These are phyloP conservation scores for Cyphomyrmex costatus DNA, from an alignment of 1,140 invertebrate species.

Conservation along the genomic window DNA sequence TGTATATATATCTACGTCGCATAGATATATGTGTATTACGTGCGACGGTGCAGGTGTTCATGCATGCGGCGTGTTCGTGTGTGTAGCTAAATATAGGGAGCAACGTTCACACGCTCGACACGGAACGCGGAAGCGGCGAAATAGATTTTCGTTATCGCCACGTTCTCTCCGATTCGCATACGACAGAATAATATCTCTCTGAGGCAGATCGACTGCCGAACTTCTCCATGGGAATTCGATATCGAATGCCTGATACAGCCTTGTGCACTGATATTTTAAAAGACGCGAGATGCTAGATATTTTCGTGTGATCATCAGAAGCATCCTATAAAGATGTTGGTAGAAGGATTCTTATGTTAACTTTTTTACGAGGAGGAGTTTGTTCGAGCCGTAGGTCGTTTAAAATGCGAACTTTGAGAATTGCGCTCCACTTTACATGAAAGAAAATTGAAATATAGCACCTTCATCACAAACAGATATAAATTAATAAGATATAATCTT, in stretches of 20 bases:
- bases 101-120: slow-evolving; percentile 70
- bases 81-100: slow-evolving; percentile 55
- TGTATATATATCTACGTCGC: slow-evolving; percentile 33
- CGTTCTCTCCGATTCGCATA: slow-evolving; percentile 52
- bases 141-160: slow-evolving; percentile 81
- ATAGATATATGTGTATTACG: slow-evolving; percentile 32
- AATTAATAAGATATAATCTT: slow-evolving; percentile 44
- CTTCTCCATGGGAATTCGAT: slow-evolving; percentile 69
- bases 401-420: background rate
- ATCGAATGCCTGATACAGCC: slow-evolving; percentile 65
- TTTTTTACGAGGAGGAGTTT: slow-evolving; percentile 1
- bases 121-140: slow-evolving; percentile 73
- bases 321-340: background rate
- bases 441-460: background rate
- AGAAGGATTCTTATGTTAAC: slow-evolving; percentile 14
- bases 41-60: background rate
- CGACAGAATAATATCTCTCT: slow-evolving; percentile 66
- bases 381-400: background rate
- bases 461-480: slow-evolving; percentile 28
- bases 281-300: slow-evolving; percentile 2
- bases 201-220: slow-evolving; percentile 68
- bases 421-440: background rate
- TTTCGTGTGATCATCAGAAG: slow-evolving; percentile 24
- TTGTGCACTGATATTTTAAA: slow-evolving; percentile 65
- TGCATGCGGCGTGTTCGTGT: background rate